These are phyloP conservation scores for Brassicogethes aeneus DNA, from an alignment of 2,888 invertebrate species.

Conservation along the genomic window DNA sequence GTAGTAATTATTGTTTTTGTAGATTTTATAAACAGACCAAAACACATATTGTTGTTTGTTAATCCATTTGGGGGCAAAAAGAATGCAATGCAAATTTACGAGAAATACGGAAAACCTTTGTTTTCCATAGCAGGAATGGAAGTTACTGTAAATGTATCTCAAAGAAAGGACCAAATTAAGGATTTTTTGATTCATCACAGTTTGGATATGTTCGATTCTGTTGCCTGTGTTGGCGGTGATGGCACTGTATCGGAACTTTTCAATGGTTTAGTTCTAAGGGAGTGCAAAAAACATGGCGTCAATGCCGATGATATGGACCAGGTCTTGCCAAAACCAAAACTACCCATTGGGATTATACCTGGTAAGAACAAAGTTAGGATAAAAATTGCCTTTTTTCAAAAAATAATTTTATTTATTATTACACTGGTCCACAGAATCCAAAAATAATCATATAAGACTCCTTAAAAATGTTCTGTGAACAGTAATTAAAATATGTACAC, in stretches of 20 bases:
- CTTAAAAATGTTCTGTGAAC: no score
- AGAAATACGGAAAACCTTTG: slow-evolving; percentile 60
- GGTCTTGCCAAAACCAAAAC: slow-evolving; percentile 41
- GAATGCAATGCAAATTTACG: slow-evolving; percentile 62
- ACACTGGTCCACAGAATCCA: slow-evolving; percentile 1
- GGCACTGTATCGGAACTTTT: slow-evolving; percentile 77
- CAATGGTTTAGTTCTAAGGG: slow-evolving; percentile 58
- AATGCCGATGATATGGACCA: slow-evolving; percentile 46
- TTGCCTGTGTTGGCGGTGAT: slow-evolving; percentile 79
- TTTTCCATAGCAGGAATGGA: slow-evolving; percentile 57
- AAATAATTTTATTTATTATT: slow-evolving; percentile 3
- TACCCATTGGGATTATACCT: slow-evolving; percentile 55
- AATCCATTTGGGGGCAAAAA: slow-evolving; percentile 79
- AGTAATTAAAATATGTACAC: no score
- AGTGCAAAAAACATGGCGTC: slow-evolving; percentile 45
- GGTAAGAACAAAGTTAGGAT: no score
- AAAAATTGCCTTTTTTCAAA: slow-evolving; percentile 4
- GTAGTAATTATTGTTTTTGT: slow-evolving; percentile 19
- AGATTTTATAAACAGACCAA: slow-evolving; percentile 54
- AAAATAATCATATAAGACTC: no score
- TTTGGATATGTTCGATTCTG: slow-evolving; percentile 54
- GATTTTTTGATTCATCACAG: slow-evolving; percentile 53
- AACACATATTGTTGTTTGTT: slow-evolving; percentile 65
- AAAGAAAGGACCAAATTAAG: slow-evolving; percentile 67
- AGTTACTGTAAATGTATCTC: slow-evolving; percentile 58